These are phyloP conservation scores for Megastigmus dorsalis DNA, from an alignment of 2,888 invertebrate species.

Conservation along the genomic window DNA sequence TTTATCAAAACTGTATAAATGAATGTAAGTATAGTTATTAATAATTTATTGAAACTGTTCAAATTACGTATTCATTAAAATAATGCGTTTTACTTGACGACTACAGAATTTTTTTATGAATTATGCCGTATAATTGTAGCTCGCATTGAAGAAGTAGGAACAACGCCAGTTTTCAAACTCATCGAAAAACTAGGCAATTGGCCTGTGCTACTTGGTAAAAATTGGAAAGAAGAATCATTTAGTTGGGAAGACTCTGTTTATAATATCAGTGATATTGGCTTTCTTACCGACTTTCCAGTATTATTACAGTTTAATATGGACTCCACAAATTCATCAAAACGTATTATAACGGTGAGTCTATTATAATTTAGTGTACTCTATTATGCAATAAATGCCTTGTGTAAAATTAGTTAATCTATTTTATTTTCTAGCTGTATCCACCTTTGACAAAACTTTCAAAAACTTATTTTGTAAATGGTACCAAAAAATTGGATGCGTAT, in stretches of 20 bases:
- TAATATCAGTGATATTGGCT: conserved; percentile 84
- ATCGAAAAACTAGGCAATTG: conserved; percentile 87
- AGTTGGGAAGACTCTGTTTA: conserved; percentile 87
- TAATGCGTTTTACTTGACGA: not conserved
- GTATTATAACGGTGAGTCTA: conserved; percentile 86
- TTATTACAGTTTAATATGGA: conserved; percentile 91
- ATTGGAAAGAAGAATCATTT: conserved; percentile 74
- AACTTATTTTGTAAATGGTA: conserved; percentile 72
- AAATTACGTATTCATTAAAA: not conserved
- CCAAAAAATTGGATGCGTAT: conserved; percentile 90
- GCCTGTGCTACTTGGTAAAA: conserved; percentile 74
- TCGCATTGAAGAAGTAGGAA: conserved; percentile 84
- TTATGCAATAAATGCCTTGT: not conserved
- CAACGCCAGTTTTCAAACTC: conserved; percentile 82
- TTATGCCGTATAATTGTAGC: conserved; percentile 77
- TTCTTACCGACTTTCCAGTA: conserved; percentile 89
- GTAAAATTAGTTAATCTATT: not conserved
- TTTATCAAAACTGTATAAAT: conserved; percentile 62
- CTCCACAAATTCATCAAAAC: conserved; percentile 87
- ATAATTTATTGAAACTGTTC: not conserved
- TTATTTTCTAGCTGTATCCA: not conserved
- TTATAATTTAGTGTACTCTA: not conserved
- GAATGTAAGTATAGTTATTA: conserved; percentile 28
- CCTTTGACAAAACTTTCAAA: not conserved
- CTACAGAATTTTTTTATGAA: too few relatives aligned